Evolutionary conservation across 1,140 invertebrate genomes (phyloP).

Genomic region (Trichonephila clavipes): DNA sequence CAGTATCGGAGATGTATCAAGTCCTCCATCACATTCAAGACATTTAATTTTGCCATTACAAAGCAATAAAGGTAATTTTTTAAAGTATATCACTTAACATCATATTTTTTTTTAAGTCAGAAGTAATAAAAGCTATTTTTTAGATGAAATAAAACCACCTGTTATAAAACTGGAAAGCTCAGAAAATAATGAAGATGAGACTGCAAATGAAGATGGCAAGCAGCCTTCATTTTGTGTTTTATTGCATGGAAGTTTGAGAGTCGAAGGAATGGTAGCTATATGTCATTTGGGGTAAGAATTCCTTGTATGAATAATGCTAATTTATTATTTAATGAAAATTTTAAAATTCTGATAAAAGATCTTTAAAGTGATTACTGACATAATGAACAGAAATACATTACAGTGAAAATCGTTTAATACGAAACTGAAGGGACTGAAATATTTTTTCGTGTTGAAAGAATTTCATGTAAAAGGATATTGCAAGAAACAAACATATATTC

Average conservation of each 20-base stretch:
- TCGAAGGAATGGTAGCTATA: slow-evolving; percentile 83
- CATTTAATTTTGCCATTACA: slow-evolving; percentile 91
- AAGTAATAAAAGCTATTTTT: neutral
- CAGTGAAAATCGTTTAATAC: no score
- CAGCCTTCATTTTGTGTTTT: slow-evolving; percentile 95
- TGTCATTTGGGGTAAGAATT: slow-evolving; percentile 83
- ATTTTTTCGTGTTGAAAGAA: no score
- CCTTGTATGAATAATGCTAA: no score
- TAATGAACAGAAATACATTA: no score
- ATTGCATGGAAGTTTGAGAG: slow-evolving; percentile 95
- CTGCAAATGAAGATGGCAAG: slow-evolving; percentile 88
- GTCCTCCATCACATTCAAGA: slow-evolving; percentile 94
- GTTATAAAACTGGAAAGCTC: slow-evolving; percentile 67
- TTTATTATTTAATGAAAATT: no score
- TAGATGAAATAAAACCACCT: slow-evolving; percentile 69
- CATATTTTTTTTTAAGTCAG: neutral
- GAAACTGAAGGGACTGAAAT: no score
- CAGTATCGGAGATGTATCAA: slow-evolving; percentile 91
- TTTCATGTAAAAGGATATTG: no score
- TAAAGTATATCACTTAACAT: no score
- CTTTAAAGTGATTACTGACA: no score
- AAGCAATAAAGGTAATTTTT: slow-evolving; percentile 82
- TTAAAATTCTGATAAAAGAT: no score
- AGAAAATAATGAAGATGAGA: slow-evolving; percentile 60
- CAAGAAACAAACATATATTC: no score